A percentile compares a stretch with the other conserved stretches of the same genome.
Evolutionary conservation across 2,113 vertebrate species (phyloP).

Genomic region (Salvelinus fontinalis): DNA sequence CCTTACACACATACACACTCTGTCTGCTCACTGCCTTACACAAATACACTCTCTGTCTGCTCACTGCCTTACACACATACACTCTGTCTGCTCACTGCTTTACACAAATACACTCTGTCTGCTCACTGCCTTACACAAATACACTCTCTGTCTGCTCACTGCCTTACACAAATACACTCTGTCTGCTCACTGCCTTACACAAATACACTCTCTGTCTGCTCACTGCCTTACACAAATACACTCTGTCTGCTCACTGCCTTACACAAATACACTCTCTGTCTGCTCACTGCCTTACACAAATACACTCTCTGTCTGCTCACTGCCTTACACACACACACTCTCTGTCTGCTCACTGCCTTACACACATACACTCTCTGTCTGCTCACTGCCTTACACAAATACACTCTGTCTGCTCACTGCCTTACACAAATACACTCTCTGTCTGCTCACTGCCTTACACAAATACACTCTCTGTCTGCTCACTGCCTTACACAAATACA

Average conservation of each 20-base stretch:
- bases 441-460: slow-evolving; percentile 54
- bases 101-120: slow-evolving; percentile 61
- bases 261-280: too few species aligned
- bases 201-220: slow-evolving; percentile 64
- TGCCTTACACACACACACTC: too few species aligned
- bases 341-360: slow-evolving; percentile 55
- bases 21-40: slow-evolving; percentile 55
- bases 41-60: slow-evolving; percentile 64
- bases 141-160: slow-evolving; percentile 58
- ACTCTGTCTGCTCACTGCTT: slow-evolving; percentile 57
- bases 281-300: slow-evolving; percentile 52
- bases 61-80: slow-evolving; percentile 42
- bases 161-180: slow-evolving; percentile 54
- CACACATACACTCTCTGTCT: too few species aligned
- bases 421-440: too few species aligned
- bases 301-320: slow-evolving; percentile 59
- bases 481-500: too few species aligned
- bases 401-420: slow-evolving; percentile 56
- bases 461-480: slow-evolving; percentile 64
- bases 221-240: slow-evolving; percentile 41
- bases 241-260: slow-evolving; percentile 56
- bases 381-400: slow-evolving; percentile 47
- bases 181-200: slow-evolving; percentile 54
- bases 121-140: slow-evolving; percentile 47
- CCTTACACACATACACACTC: too few species aligned